These are phyloP conservation scores for Drosophila acutilabella DNA, from an alignment of 2,888 invertebrate genomes.

Conservation along the genomic window DNA sequence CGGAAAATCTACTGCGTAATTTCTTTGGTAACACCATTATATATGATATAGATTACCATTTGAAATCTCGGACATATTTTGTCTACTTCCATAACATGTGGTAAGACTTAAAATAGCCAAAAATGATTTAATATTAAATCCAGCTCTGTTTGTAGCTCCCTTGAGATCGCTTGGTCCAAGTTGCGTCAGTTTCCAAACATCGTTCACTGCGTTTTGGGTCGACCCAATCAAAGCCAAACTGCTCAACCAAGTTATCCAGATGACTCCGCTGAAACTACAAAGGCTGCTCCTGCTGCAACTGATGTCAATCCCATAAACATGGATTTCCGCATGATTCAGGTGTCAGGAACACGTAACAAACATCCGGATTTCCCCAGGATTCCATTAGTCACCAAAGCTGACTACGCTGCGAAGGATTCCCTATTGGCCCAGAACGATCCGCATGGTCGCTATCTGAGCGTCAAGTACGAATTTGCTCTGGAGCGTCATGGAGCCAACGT, in stretches of 20 bases:
- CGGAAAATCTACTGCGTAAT: slow-evolving; percentile 24
- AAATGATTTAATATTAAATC: neutral
- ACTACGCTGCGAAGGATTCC: slow-evolving; percentile 54
- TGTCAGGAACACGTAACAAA: slow-evolving; percentile 61
- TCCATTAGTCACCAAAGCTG: slow-evolving; percentile 57
- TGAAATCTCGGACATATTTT: slow-evolving; percentile 15
- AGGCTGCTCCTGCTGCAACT: neutral
- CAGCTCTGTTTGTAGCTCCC: slow-evolving; percentile 18
- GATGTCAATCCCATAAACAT: slow-evolving; percentile 20
- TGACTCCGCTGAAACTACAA: neutral
- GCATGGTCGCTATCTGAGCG: slow-evolving; percentile 64
- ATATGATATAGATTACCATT: slow-evolving; percentile 26
- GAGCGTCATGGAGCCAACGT: slow-evolving; percentile 66
- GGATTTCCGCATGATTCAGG: slow-evolving; percentile 47
- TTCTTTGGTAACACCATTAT: slow-evolving; percentile 49
- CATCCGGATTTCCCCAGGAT: slow-evolving; percentile 61
- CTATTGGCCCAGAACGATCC: slow-evolving; percentile 60
- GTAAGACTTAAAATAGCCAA: slow-evolving; percentile 25
- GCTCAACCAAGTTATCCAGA: neutral
- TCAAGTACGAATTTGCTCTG: slow-evolving; percentile 70
- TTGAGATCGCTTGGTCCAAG: slow-evolving; percentile 44
- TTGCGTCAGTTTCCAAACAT: slow-evolving; percentile 41
- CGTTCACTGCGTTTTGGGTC: slow-evolving; percentile 25
- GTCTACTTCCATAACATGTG: slow-evolving; percentile 58
- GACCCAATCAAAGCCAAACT: neutral